A percentile compares a stretch with the other conserved stretches of the same genome.
Conservation (phyloP, 2,888 invertebrate species). For the Patella ulyssiponensis region DNA sequence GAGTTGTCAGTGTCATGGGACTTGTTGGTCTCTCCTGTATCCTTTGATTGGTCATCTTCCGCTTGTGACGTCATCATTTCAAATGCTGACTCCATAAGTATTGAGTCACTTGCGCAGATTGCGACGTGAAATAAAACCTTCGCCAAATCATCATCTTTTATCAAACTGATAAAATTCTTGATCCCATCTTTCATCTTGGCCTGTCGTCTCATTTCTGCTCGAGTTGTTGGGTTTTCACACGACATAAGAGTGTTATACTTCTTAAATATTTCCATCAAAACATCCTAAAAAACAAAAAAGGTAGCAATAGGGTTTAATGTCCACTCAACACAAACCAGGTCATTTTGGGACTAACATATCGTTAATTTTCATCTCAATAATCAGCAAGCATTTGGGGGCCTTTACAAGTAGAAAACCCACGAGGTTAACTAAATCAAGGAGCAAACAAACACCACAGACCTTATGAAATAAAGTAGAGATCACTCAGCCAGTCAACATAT, state of each 20-base stretch:
- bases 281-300: too few species aligned
- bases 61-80: slow-evolving; percentile 42
- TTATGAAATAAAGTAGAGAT: too few species aligned
- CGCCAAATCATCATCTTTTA: slow-evolving; percentile 45
- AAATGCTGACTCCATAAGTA: slow-evolving; percentile 53
- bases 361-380: too few species aligned
- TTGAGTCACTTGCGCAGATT: slow-evolving; percentile 55
- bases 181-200: slow-evolving; percentile 26
- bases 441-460: too few species aligned
- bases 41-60: slow-evolving; percentile 20
- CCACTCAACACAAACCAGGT: too few species aligned
- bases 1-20: slow-evolving; percentile 6
- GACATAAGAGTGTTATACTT: slow-evolving; percentile 40
- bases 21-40: slow-evolving; percentile 7
- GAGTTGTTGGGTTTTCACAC: slow-evolving; percentile 25
- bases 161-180: slow-evolving; percentile 40
- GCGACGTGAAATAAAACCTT: slow-evolving; percentile 56
- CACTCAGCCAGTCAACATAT: too few species aligned
- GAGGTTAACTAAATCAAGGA: too few species aligned
- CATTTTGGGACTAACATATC: too few species aligned
- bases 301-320: too few species aligned
- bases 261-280: slow-evolving; percentile 54
- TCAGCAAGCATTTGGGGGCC: too few species aligned
- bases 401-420: too few species aligned
- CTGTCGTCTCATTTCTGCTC: slow-evolving; percentile 25